phyloP scores from a whole-genome alignment of 2,113 vertebrate genomes.

The Myanophis thanlyinensis region DNA sequence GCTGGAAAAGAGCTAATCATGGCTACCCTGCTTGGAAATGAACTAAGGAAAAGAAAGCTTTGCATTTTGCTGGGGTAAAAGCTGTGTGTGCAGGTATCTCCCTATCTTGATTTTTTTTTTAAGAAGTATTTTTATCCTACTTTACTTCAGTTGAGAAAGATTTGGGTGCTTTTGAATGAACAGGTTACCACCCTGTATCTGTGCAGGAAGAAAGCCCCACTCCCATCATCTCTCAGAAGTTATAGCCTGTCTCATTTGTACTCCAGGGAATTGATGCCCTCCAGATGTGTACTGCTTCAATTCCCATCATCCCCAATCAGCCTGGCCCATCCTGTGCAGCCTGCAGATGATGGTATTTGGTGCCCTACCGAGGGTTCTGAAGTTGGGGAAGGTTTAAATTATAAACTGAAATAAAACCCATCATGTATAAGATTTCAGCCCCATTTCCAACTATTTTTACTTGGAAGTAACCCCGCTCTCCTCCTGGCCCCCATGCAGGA shows the following conservation, averaged over 20 bases:
- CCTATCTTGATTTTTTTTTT: neutral
- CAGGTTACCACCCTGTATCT: neutral
- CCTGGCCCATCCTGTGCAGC: neutral
- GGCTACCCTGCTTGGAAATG: neutral
- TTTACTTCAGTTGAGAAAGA: neutral
- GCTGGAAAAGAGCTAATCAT: neutral
- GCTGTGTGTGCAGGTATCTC: neutral
- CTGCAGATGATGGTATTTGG: neutral
- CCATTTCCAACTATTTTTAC: neutral
- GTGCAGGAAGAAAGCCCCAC: neutral
- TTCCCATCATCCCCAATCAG: neutral
- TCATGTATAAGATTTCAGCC: neutral
- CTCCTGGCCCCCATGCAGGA: neutral
- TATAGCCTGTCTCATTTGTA: neutral
- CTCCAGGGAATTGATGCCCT: neutral
- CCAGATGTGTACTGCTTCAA: neutral
- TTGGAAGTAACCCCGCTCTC: neutral
- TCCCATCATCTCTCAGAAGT: neutral
- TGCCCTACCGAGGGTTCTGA: neutral
- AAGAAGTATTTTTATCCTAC: neutral
- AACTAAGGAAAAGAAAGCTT: neutral
- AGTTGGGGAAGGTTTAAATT: neutral
- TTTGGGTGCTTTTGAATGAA: neutral
- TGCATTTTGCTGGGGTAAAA: neutral
- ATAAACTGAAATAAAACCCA: neutral